Base-by-base conservation (phyloP, 2,888 invertebrate genomes). In the Chromoteleia sp. region DNA sequence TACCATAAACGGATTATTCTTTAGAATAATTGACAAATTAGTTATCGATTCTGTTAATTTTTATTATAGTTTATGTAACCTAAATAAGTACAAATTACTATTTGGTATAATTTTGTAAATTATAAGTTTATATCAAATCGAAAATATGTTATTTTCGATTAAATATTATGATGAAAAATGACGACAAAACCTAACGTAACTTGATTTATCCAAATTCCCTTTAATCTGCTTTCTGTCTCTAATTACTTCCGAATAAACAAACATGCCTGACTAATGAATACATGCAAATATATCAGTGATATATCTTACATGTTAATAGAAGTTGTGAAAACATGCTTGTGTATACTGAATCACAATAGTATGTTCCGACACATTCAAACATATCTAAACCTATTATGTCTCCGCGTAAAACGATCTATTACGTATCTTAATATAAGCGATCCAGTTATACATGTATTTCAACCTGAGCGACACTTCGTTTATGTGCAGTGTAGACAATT, bases 371-470 rank as follows among this genome's bases (percentile, higher is more conserved):
- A 36, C 12, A 56, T 56, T 36, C 17, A 17, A 56, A 36, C 56
- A 30, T 52, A 52, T 52, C 30, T 30, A 52, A 29, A 52, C 52
- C 29, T 36, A 56, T 56, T 56, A 56, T 36, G 36, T 36, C 33
- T 56, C 0, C 7, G 36, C 19, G 36, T 33, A 36, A 56, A 56
- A 19, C 29, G 36, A 56, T 56, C 56, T 36, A 10, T 56, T 56
- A 36, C 36, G 36, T 33, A 36, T 36, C 19, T 33, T 19, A 56
- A 56, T 56, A 25, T 19, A 56, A 6, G 56, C 12, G 36, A 56
- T 54, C 10, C 10, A 2, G 10, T 19, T 12, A 36, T n/a, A 12
- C 19, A 54, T 33, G 30, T 33, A 33, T 33, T 56, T 19, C 36
- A 33, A 17, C 10, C 15, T 12, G 12, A 56, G 19, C 36, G 36